Percentiles rank a stretch among this genome's conserved stretches.
Evolutionary conservation across 2,797 vertebrate genomes (phyloP).

Genomic region (Scolopax bukidnonensis): DNA sequence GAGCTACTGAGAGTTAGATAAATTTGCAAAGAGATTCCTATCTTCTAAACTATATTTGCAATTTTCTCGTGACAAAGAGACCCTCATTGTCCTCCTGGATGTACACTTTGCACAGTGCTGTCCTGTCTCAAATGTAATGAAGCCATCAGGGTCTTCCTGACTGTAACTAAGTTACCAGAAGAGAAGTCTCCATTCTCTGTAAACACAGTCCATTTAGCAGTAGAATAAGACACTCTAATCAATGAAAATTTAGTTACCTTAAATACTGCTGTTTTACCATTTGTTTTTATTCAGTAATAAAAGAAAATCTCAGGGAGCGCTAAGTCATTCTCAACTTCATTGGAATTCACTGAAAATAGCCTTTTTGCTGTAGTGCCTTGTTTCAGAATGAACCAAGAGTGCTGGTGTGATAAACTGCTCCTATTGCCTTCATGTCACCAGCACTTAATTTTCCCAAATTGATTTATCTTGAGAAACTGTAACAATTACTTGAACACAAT

Average conservation of each 20-base stretch:
- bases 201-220: background rate
- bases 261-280: background rate
- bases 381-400: background rate
- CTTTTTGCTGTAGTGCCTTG: background rate
- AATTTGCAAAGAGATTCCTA: background rate
- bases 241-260: conserved; percentile 12
- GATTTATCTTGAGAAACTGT: conserved; percentile 31
- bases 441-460: conserved; percentile 27
- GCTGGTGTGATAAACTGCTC: conserved; percentile 1
- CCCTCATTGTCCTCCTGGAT: background rate
- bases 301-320: background rate
- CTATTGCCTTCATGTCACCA: conserved; percentile 19
- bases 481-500: background rate
- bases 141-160: conserved; percentile 14
- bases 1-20: background rate
- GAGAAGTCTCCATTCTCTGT: background rate
- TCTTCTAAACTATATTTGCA: background rate
- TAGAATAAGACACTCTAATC: conserved; percentile 4
- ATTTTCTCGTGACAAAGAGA: background rate
- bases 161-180: background rate
- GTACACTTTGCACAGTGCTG: background rate
- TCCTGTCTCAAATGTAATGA: background rate
- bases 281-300: background rate
- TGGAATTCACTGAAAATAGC: conserved; percentile 23
- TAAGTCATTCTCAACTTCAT: conserved; percentile 1